A percentile compares a stretch with the other conserved stretches of the same genome.
Conservation (phyloP, 1,140 invertebrate species). For the Drosophila tropicalis region DNA sequence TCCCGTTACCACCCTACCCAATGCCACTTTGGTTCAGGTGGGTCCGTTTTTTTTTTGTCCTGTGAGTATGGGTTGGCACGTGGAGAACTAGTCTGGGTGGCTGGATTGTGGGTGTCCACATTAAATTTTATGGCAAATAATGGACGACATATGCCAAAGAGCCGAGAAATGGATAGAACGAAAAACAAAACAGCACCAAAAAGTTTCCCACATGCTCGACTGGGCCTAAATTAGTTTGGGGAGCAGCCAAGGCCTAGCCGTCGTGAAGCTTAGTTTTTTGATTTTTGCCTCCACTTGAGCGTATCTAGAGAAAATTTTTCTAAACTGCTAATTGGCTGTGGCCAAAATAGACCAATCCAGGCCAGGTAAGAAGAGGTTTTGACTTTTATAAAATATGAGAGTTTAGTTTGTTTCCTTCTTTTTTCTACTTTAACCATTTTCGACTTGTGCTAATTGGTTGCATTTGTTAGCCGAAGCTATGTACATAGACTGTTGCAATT, state of each 20-base stretch:
- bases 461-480: conserved; percentile 17
- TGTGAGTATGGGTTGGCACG: conserved; percentile 32
- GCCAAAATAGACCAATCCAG: conserved; percentile 15
- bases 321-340: conserved; percentile 75
- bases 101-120: conserved; percentile 41
- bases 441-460: conserved; percentile 50
- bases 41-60: conserved; percentile 53
- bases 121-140: conserved; percentile 75
- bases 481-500: conserved; percentile 11
- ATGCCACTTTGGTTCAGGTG: conserved; percentile 14
- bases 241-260: conserved; percentile 41
- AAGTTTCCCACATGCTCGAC: conserved; percentile 71
- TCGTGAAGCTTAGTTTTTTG: conserved; percentile 39
- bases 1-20: conserved; percentile 22
- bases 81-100: conserved; percentile 43
- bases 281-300: conserved; percentile 21
- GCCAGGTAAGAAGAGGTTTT: background rate
- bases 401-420: background rate
- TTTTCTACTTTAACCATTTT: conserved; percentile 5
- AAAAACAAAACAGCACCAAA: conserved; percentile 44
- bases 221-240: conserved; percentile 72
- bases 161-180: conserved; percentile 23
- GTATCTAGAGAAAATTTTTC: conserved; percentile 50
- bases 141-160: conserved; percentile 69
- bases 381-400: conserved; percentile 12